Evolutionary conservation across 2,797 vertebrate genomes (phyloP).

Genomic region (Epinephelus awoara): DNA sequence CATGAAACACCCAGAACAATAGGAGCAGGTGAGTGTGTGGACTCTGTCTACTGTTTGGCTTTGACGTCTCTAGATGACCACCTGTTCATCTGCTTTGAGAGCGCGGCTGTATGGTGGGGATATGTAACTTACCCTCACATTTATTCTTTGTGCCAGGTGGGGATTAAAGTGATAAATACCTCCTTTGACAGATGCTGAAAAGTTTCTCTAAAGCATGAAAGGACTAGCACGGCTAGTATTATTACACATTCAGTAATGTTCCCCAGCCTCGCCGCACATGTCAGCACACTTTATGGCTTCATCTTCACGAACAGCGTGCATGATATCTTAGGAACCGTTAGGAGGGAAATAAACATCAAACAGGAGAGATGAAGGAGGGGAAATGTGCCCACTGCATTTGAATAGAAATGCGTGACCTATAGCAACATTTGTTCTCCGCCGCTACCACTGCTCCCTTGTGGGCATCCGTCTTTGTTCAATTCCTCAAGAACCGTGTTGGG

Average conservation of each 20-base stretch:
- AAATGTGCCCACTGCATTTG: conserved; percentile 44
- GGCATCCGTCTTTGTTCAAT: conserved; percentile 57
- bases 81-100: conserved; percentile 83
- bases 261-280: conserved; percentile 60
- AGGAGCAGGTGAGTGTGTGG: conserved; percentile 77
- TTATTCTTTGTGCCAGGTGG: conserved; percentile 81
- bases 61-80: conserved; percentile 76
- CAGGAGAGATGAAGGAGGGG: conserved; percentile 44
- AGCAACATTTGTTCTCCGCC: conserved; percentile 50
- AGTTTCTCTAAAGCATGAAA: conserved; percentile 81
- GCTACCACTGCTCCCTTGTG: conserved; percentile 45
- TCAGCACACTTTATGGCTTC: conserved; percentile 67
- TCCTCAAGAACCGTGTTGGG: conserved; percentile 46
- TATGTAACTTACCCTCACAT: conserved; percentile 75
- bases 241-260: conserved; percentile 56
- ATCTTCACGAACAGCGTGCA: conserved; percentile 35
- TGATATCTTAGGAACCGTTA: conserved; percentile 47
- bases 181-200: conserved; percentile 82
- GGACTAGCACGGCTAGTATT: conserved; percentile 58
- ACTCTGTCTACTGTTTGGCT: conserved; percentile 64
- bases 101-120: conserved; percentile 67
- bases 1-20: conserved; percentile 69
- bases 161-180: conserved; percentile 85
- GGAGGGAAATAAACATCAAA: conserved; percentile 50
- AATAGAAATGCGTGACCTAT: conserved; percentile 58